Conservation (phyloP, 2,113 vertebrate genomes). For the Urocitellus parryii region DNA sequence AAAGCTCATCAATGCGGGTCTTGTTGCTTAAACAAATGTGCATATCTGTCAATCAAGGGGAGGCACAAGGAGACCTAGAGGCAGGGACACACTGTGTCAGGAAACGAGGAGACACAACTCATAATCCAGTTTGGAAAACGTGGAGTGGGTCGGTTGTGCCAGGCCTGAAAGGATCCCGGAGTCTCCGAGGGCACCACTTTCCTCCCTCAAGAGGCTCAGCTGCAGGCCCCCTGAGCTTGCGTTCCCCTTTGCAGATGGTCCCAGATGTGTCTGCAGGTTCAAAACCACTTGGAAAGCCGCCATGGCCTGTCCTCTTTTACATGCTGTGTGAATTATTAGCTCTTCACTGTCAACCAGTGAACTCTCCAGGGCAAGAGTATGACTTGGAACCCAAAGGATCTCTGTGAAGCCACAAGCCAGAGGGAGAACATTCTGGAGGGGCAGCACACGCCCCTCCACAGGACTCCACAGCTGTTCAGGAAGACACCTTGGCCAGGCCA, state of each 20-base stretch:
- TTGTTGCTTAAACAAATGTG: not conserved
- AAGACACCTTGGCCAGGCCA: fast-evolving
- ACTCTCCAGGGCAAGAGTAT: not conserved
- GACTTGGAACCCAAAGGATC: not conserved
- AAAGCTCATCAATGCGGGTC: not conserved
- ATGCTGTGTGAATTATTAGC: not conserved
- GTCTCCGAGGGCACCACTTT: not conserved
- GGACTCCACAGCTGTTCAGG: not conserved
- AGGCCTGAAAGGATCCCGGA: not conserved
- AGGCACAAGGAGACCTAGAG: too few relatives aligned
- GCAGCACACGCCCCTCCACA: fast-evolving
- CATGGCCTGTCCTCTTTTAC: fast-evolving
- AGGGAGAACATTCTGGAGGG: not conserved
- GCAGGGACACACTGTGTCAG: fast-evolving
- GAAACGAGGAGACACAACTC: fast-evolving
- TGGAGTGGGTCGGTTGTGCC: fast-evolving
- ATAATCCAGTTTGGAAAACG: not conserved
- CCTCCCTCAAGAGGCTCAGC: not conserved
- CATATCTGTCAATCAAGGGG: fast-evolving
- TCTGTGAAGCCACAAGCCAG: not conserved
- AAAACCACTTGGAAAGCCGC: not conserved
- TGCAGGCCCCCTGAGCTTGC: too few relatives aligned
- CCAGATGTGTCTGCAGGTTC: fast-evolving
- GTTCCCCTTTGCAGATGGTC: not conserved
- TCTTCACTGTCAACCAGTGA: not conserved